Evolutionary conservation across 2,888 invertebrate species (phyloP), one percentile per base, ranked within the genome.

Genomic region (Quadriops clusia): DNA sequence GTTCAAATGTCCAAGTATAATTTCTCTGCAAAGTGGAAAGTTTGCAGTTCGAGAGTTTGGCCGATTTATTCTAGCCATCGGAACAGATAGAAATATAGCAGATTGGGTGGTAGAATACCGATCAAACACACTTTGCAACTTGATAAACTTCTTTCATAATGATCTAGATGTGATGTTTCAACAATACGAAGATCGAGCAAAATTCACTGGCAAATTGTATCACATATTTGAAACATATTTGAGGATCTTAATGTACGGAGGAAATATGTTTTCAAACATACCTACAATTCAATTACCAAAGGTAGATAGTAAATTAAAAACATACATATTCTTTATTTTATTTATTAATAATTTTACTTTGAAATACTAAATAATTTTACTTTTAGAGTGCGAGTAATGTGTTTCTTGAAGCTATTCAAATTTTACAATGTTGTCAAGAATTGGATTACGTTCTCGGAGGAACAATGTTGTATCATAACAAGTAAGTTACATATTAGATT

Each of bases 221-320:
- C 78, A 80, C 50, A 80, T 90, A 50, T 82, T 90, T 58, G 86
- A 87, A 61, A 82, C 83, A n/a, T 89, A 86, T 58, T 68, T 90
- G 30, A 86, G 87, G 12, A 77, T 87, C 51, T 66, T 87, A 38
- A 82, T 83, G 54, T 79, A 79, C 47, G 81, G 82, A 26, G 82
- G 84, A 27, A 84, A 84, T 56, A 74, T 83, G 41, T 87, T 90
- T 58, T 81, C 83, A 41, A 73, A 83, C 46, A 74, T 85, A 43
- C 85, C 87, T 8, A 77, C 80, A 57, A 63, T 89, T 39, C 75
- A 75, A 50, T 67, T 89, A 45, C 84, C 87, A 8, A 86, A 85
- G 72, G 84, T 83, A 49, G 53, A 8, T 11, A 15, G 10, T 2
- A 26, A 4, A 8, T 15, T 10, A 3, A 12, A 17, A 10, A 9